phyloP scores from a whole-genome alignment of 2,888 invertebrate genomes.

The Nephrotoma appendiculata region DNA sequence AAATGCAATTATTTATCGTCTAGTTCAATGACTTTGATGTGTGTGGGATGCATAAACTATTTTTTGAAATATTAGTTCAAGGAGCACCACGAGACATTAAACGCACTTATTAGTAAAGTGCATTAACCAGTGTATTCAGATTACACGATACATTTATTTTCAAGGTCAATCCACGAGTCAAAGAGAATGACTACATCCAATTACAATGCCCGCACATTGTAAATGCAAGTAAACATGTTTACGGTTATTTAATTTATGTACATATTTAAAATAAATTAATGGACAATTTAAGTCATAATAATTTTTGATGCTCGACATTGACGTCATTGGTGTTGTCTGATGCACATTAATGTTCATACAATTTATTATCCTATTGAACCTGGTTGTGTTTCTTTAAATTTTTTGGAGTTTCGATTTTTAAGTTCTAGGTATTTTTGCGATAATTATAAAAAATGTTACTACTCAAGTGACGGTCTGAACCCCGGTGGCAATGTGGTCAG shows the following conservation, averaged over 20 bases:
- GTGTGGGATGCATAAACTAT: not conserved
- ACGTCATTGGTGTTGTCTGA: not conserved
- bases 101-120: not conserved
- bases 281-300: not conserved
- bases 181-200: not conserved
- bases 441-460: no score
- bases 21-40: not conserved
- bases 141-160: not conserved
- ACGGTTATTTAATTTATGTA: not conserved
- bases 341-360: no score
- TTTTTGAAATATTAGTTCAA: not conserved
- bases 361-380: no score
- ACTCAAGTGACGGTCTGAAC: no score
- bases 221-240: not conserved
- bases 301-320: not conserved
- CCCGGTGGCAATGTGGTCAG: no score
- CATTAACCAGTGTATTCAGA: not conserved
- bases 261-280: not conserved
- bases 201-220: not conserved
- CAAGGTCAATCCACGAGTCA: not conserved
- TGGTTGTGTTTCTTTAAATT: no score
- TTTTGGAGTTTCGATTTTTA: no score
- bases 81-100: not conserved
- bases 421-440: no score
- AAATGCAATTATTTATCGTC: not conserved